phyloP scores from a whole-genome alignment of 2,888 invertebrate species.

The Aphodius sticticus region DNA sequence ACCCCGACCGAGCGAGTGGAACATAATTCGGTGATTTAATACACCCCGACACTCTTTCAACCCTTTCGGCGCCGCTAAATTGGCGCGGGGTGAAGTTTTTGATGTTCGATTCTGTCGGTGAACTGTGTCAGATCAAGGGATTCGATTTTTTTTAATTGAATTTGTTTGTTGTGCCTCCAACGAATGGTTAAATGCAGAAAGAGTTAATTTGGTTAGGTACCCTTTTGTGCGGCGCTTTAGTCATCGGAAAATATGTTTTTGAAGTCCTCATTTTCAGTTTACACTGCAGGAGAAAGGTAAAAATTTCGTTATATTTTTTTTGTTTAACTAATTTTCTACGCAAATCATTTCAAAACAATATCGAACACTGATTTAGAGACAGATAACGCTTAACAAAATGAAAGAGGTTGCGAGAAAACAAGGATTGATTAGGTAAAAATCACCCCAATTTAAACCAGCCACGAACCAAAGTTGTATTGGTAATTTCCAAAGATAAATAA shows the following conservation, averaged over 20 bases:
- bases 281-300: not conserved
- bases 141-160: not conserved
- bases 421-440: not conserved
- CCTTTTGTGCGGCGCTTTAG: not conserved
- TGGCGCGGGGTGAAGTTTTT: conserved; percentile 20
- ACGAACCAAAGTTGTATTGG: not conserved
- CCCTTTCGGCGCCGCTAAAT: conserved; percentile 21
- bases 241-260: not conserved
- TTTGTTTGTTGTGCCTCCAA: not conserved
- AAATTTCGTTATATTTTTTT: too few species aligned
- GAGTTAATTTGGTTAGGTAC: not conserved
- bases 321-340: too few species aligned
- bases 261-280: not conserved
- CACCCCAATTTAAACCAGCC: not conserved
- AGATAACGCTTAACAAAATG: too few species aligned
- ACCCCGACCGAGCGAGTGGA: conserved; percentile 1
- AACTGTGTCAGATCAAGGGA: conserved; percentile 19
- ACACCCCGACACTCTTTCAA: conserved; percentile 20
- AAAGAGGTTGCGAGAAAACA: not conserved
- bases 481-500: not conserved
- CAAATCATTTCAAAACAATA: too few species aligned
- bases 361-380: too few species aligned
- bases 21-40: conserved; percentile 26
- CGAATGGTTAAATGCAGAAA: not conserved
- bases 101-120: conserved; percentile 14